Percentiles rank a stretch among this genome's conserved stretches.
Conservation (phyloP, 64 coral and sea anemone genomes). For the Stylophora pistillata region DNA sequence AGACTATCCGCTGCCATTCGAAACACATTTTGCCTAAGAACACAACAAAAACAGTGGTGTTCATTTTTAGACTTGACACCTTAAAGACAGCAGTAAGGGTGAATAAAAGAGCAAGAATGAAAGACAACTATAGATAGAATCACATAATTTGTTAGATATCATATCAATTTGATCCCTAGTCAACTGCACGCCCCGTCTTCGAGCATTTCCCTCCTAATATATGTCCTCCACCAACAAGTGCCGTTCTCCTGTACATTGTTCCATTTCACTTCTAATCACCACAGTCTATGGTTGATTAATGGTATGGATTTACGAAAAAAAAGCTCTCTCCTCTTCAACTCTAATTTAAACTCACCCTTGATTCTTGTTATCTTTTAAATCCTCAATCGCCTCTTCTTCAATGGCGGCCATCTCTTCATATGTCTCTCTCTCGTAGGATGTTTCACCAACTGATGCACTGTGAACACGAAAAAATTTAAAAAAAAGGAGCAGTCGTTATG, state of each 20-base stretch:
- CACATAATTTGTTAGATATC: too few species aligned
- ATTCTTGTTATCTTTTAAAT: conserved; percentile 33
- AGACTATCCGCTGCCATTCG: conserved; percentile 57
- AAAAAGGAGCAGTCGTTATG: background rate
- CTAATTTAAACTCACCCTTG: background rate
- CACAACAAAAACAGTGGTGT: background rate
- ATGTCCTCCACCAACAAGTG: too few species aligned
- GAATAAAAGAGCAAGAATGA: too few species aligned
- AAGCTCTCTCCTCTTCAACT: background rate
- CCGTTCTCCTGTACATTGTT: too few species aligned
- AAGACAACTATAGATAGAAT: too few species aligned
- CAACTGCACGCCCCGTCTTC: too few species aligned
- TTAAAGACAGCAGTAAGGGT: too few species aligned
- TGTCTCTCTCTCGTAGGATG: conserved; percentile 31
- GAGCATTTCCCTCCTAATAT: too few species aligned
- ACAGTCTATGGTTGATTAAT: too few species aligned
- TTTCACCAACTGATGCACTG: conserved; percentile 30
- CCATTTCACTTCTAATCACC: too few species aligned
- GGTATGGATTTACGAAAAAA: background rate
- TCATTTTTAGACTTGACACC: too few species aligned
- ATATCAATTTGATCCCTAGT: too few species aligned
- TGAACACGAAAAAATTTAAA: background rate
- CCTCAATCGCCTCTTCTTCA: conserved; percentile 38
- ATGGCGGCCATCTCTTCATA: conserved; percentile 44
- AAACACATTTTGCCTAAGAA: conserved; percentile 61